Conservation (phyloP, 2,113 vertebrate genomes). For the Numenius arquata region DNA sequence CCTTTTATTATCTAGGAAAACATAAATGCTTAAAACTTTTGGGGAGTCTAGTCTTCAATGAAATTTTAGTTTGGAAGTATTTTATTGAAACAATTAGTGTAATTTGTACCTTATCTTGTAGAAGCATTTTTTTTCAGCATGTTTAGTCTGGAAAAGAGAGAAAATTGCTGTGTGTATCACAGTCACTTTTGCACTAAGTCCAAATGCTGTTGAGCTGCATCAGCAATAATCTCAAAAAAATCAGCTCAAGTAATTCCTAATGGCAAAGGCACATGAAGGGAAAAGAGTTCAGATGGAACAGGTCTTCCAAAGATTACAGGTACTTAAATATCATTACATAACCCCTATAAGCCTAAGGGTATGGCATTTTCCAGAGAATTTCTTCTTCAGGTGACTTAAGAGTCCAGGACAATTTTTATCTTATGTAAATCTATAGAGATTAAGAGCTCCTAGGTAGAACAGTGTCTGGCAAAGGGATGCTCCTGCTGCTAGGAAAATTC, state of each 20-base stretch:
- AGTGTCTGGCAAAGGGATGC: neutral
- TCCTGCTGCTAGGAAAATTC: neutral
- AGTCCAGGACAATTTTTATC: neutral
- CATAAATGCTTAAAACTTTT: neutral
- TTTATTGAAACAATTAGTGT: neutral
- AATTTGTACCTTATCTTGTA: neutral
- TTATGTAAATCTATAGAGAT: neutral
- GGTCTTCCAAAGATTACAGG: neutral
- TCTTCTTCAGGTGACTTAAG: neutral
- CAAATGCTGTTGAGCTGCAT: neutral
- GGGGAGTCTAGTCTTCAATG: neutral
- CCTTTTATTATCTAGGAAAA: neutral
- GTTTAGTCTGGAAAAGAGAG: neutral
- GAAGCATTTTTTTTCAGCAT: neutral
- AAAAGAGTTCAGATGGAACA: neutral
- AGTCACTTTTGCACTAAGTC: neutral
- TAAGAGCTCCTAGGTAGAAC: neutral
- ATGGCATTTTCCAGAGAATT: neutral
- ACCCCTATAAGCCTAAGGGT: neutral
- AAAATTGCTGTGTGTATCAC: neutral
- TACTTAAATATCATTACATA: neutral
- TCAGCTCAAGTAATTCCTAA: neutral
- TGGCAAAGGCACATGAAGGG: rapidly evolving
- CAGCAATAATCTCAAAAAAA: neutral
- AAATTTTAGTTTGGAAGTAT: neutral